Conservation (phyloP, 2,797 vertebrate species). For the Chelmon rostratus region DNA sequence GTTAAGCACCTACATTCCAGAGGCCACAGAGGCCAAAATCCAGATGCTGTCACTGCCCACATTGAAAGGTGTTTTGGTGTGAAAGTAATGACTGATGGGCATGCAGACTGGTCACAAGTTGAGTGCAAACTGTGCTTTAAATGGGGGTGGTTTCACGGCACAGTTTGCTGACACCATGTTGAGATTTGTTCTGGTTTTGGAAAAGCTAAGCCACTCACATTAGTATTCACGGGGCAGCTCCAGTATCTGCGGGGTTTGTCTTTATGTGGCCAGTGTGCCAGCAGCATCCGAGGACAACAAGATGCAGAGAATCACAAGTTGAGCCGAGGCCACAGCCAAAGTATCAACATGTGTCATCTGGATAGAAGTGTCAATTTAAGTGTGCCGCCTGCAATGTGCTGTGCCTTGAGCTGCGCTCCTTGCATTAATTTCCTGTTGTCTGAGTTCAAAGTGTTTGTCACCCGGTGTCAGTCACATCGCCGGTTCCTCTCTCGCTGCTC, state of each 20-base stretch:
- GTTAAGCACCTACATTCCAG: slow-evolving; percentile 48
- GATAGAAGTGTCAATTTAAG: slow-evolving; percentile 83
- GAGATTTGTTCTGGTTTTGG: slow-evolving; percentile 50
- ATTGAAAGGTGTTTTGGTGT: slow-evolving; percentile 8
- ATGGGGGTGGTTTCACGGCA: slow-evolving; percentile 37
- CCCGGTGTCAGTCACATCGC: slow-evolving; percentile 80
- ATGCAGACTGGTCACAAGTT: not conserved
- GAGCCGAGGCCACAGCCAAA: slow-evolving; percentile 60
- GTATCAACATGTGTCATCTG: slow-evolving; percentile 82
- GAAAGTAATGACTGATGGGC: slow-evolving; percentile 24
- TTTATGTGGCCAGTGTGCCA: slow-evolving; percentile 70
- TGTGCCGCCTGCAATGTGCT: slow-evolving; percentile 66
- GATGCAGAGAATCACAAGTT: slow-evolving; percentile 68
- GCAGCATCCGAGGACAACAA: slow-evolving; percentile 66
- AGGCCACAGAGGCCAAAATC: slow-evolving; percentile 26
- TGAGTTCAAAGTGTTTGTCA: slow-evolving; percentile 85
- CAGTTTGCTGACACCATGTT: slow-evolving; percentile 42
- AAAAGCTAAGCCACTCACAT: slow-evolving; percentile 41
- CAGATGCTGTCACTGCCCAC: slow-evolving; percentile 36
- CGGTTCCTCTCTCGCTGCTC: slow-evolving; percentile 57
- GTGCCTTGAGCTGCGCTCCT: slow-evolving; percentile 75
- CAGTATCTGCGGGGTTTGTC: slow-evolving; percentile 62
- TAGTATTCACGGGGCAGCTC: slow-evolving; percentile 65
- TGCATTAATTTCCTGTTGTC: slow-evolving; percentile 85
- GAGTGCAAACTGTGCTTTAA: slow-evolving; percentile 38